Base-by-base conservation (phyloP, 1,140 invertebrate genomes). In the Calycopis cecrops region DNA sequence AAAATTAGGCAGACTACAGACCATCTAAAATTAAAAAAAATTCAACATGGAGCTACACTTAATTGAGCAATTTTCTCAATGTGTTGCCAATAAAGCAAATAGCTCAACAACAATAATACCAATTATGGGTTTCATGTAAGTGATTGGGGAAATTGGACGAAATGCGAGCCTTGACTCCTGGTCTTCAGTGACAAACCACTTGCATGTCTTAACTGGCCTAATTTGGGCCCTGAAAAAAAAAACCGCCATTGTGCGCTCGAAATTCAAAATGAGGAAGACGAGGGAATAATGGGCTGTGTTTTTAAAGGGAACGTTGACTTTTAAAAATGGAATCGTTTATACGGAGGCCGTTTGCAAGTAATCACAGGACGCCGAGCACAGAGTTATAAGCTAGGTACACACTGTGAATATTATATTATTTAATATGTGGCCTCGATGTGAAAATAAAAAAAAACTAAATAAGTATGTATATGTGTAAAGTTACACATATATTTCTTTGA, bases 251-350 rank as follows among this genome's bases (percentile, higher is more conserved):
- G 79, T 82, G 63, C 75, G 63, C 77, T 75, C 73, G 69, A 83
- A 81, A 84, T 81, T 76, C 67, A 79, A 84, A 84, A 84, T 70
- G 73, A 83, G 80, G 78, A 80, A 84, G 76, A 76, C 70, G 68
- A 69, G 71, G 74, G 71, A 81, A 77, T 82, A 84, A 81, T 79
- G 80, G 77, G 61, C 68, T 73, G 69, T 71, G 73, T 79, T 84
- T 66, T 81, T 67, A 68, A 82, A 81, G 81, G 77, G 76, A 84
- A 78, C 76, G 79, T 75, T 71, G 62, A 74, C 70, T 79, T 82
- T 82, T 81, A 74, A 81, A 85, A 86, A 84, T 77, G 77, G 76
- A 80, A 76, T 79, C 72, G 69, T 61, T 84, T 86, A 79, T 80
- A 81, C 73, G 73, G 83, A 73, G 77, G 74, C 83, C 79, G 75